Conservation (phyloP, 2,113 vertebrate genomes). For the Vulpes lagopus region DNA sequence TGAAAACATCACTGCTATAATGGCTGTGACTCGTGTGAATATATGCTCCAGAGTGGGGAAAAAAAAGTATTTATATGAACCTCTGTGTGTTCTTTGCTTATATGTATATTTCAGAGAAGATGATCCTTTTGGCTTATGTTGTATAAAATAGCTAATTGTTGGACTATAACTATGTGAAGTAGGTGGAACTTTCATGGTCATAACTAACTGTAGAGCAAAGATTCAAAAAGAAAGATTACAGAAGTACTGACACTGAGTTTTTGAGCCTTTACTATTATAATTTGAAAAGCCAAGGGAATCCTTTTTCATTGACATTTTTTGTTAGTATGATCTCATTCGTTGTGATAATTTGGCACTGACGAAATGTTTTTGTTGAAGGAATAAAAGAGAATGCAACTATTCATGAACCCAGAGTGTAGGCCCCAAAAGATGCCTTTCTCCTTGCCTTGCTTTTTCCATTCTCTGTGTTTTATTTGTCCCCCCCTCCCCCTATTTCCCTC, state of each 20-base stretch:
- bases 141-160: neutral
- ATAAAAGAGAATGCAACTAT: slow-evolving; percentile 53
- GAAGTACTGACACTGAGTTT: neutral
- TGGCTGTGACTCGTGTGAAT: neutral
- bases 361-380: neutral
- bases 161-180: neutral
- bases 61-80: neutral
- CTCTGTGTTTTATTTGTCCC: neutral
- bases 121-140: neutral
- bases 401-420: neutral
- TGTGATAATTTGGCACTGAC: slow-evolving; percentile 35
- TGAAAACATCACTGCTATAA: neutral
- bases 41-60: neutral
- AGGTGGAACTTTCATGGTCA: neutral
- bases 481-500: neutral
- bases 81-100: neutral
- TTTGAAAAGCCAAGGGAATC: slow-evolving; percentile 28
- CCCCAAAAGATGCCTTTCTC: neutral
- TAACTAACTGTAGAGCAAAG: neutral
- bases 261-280: neutral
- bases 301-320: slow-evolving; percentile 44
- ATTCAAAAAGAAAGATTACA: neutral
- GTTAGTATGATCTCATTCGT: slow-evolving; percentile 61
- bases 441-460: neutral
- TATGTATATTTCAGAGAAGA: neutral